Conservation (phyloP, 2,888 invertebrate genomes). For the Sceliomorpha sp. region DNA sequence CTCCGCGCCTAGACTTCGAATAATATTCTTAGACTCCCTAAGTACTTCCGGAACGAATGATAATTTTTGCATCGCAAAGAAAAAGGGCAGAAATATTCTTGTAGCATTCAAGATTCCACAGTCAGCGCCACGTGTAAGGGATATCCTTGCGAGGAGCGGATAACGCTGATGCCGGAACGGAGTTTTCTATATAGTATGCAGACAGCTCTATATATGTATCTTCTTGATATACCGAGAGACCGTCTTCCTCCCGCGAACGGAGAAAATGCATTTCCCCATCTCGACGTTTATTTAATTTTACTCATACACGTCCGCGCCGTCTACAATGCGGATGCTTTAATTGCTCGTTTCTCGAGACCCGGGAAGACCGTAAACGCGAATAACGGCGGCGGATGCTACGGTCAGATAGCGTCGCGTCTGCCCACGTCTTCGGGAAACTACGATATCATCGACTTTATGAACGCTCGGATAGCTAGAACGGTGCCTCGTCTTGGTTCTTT, state of each 20-base stretch:
- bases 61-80: no score
- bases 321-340: constrained; percentile 57
- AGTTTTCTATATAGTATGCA: no score
- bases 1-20: no score
- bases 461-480: constrained; percentile 9
- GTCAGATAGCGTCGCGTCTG: constrained; percentile 54
- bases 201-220: no score
- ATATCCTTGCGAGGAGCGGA: no score
- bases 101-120: no score
- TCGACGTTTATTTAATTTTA: constrained; percentile 59
- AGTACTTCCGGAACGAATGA: no score
- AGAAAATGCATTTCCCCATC: constrained; percentile 58
- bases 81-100: no score
- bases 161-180: no score
- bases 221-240: no score
- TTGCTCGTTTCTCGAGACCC: constrained; percentile 58
- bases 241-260: constrained; percentile 18
- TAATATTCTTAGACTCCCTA: no score
- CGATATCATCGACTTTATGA: constrained; percentile 53
- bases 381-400: constrained; percentile 48
- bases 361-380: constrained; percentile 52
- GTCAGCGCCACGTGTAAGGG: no score
- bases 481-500: constrained; percentile 3
- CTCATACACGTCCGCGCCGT: constrained; percentile 50
- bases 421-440: constrained; percentile 44